Conservation (phyloP, 2,113 vertebrate genomes). For the Petrocephalus microphthalmus region DNA sequence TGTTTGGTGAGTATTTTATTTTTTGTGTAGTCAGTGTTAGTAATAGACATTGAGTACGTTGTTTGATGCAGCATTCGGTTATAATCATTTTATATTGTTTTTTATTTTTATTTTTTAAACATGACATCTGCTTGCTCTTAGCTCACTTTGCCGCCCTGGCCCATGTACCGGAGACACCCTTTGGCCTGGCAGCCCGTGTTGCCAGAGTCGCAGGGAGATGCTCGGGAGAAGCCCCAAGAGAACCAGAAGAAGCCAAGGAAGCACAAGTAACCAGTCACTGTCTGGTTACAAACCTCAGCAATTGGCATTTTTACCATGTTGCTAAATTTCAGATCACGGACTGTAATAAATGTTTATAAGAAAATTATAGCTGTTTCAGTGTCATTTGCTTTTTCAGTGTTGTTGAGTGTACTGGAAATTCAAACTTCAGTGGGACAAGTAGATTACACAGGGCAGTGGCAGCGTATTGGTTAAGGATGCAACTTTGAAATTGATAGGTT, state of each 20-base stretch:
- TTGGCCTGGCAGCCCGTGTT: conserved; percentile 82
- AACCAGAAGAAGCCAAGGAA: conserved; percentile 80
- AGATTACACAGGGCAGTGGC: neutral
- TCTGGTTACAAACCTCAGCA: neutral
- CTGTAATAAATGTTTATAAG: conserved; percentile 11
- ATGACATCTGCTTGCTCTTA: conserved; percentile 38
- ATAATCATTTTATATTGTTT: too few species aligned
- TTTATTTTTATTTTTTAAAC: too few species aligned
- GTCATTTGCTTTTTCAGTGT: neutral
- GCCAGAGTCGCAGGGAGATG: conserved; percentile 64
- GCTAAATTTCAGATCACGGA: neutral
- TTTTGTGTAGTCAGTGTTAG: neutral
- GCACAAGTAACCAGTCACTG: conserved; percentile 65
- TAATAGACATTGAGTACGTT: neutral
- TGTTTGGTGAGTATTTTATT: conserved; percentile 77
- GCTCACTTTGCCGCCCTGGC: conserved; percentile 93
- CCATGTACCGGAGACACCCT: conserved; percentile 83
- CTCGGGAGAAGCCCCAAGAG: conserved; percentile 74
- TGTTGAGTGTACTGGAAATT: neutral
- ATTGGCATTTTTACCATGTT: neutral
- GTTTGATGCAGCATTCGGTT: neutral
- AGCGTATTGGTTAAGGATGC: too few species aligned
- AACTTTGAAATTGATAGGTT: too few species aligned
- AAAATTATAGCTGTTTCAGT: neutral
- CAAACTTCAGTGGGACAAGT: neutral